Percentiles rank a stretch among this genome's conserved stretches.
Conservation (phyloP, 2,797 vertebrate genomes). For the Anguilla pacifica region DNA sequence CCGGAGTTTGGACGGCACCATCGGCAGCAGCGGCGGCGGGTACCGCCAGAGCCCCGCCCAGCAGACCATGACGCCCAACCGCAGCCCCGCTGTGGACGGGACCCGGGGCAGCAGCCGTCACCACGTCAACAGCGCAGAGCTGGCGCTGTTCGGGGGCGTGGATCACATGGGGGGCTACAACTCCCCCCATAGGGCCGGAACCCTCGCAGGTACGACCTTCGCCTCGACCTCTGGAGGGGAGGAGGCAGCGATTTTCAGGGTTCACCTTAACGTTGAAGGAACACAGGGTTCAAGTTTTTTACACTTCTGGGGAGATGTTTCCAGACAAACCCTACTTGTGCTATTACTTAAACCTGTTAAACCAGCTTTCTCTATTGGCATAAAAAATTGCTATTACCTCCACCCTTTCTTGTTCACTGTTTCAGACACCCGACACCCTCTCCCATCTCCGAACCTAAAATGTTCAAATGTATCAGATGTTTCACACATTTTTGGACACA, state of each 20-base stretch:
- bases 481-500: neutral
- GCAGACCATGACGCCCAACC: slow-evolving; percentile 85
- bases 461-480: neutral
- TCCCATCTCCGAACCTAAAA: neutral
- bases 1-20: slow-evolving; percentile 86
- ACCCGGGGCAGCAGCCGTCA: slow-evolving; percentile 76
- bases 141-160: slow-evolving; percentile 90
- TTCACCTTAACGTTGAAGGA: neutral
- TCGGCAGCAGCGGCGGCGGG: slow-evolving; percentile 68
- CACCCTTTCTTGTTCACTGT: neutral
- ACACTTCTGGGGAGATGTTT: neutral
- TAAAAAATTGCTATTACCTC: neutral
- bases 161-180: slow-evolving; percentile 84
- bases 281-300: neutral
- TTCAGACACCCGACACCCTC: neutral
- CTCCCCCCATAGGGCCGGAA: slow-evolving; percentile 80
- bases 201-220: slow-evolving; percentile 61
- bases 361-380: neutral
- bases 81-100: slow-evolving; percentile 76
- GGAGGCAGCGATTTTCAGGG: neutral
- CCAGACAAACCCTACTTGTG: neutral
- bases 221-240: neutral
- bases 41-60: slow-evolving; percentile 77
- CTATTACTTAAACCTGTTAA: neutral
- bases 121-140: slow-evolving; percentile 79